phyloP scores from a whole-genome alignment of 2,888 invertebrate species.

The Drosophila putrida region DNA sequence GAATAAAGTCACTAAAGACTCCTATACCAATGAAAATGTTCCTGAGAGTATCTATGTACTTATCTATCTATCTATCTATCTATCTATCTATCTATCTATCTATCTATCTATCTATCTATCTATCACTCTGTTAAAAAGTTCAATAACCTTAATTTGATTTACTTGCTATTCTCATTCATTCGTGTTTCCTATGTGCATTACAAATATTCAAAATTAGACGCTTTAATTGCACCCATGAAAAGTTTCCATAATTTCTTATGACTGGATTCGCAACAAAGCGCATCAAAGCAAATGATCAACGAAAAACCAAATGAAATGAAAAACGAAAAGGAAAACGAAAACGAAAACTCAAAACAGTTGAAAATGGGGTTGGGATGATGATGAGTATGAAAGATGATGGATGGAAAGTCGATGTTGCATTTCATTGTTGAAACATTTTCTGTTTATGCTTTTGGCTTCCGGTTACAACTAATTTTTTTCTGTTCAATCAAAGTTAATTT shows the following conservation, averaged over 20 bases:
- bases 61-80: not conserved
- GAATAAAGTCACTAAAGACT: no score
- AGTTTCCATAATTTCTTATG: conserved; percentile 16
- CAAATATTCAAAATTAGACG: conserved; percentile 12
- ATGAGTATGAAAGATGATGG: conserved; percentile 42
- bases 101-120: not conserved
- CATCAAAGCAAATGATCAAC: conserved; percentile 12
- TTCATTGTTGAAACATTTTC: conserved; percentile 65
- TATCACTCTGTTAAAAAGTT: not conserved
- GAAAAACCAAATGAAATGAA: conserved; percentile 10
- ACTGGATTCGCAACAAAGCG: conserved; percentile 31
- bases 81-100: not conserved
- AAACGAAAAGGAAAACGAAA: conserved; percentile 1
- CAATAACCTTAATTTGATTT: conserved; percentile 1
- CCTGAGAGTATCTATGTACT: not conserved
- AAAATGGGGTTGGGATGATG: conserved; percentile 28
- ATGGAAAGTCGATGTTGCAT: conserved; percentile 60
- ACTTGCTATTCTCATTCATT: not conserved
- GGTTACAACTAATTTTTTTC: conserved; percentile 60
- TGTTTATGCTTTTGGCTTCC: conserved; percentile 56
- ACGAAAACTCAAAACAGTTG: conserved; percentile 11
- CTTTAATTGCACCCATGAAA: conserved; percentile 27
- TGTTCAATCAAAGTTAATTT: conserved; percentile 67
- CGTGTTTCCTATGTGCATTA: conserved; percentile 1
- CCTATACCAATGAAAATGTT: no score